Evolutionary conservation across 1,140 invertebrate species (phyloP), one percentile per base, ranked within the genome.

Genomic region (Yoshiicerus persimilis): DNA sequence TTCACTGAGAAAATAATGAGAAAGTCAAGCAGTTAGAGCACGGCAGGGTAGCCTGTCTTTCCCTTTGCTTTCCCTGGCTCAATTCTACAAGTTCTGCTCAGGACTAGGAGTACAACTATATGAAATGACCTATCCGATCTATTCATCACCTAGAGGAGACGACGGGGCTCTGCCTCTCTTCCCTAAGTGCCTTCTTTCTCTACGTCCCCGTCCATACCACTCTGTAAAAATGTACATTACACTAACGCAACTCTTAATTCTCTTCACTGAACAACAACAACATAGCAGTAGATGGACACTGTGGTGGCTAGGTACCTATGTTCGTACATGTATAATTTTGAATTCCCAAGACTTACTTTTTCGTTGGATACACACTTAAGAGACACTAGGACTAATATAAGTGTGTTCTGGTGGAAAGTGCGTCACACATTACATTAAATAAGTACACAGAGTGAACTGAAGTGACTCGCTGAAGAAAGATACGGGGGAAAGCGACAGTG

Each of bases 21-120:
- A 80, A 80, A 80, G 75, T 38, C 75, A 80, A 80, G 75, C 75
- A 80, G 30, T 80, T 80, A 80, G 75, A 80, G 75, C 75, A 80
- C 75, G 75, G 75, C 75, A 80, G 75, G 75, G 75, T 80, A 80
- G 75, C 75, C 75, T 80, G 11, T n/a, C 34, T 36, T 80, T 25
- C 5, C 34, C 25, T 66, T 23, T 66, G 3, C 62, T 66, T 66
- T 23, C 62, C 20, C 11, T 36, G 13, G 4, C 32, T 36, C 32
- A 9, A 34, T 34, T 80, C 75, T 36, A 38, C 75, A 32, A n/a
- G 32, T 36, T 32, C 32, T 36, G 16, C 30, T 36, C 16, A 20
- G 32, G 75, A 80, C 16, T n/a, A 4, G 5, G 11, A 38, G 13
- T n/a, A 38, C 30, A 80, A 38, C 30, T 36, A 80, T 80, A 80